A percentile compares a stretch with the other conserved stretches of the same genome.
Evolutionary conservation across 2,797 vertebrate genomes (phyloP).

Genomic region (Xerus rutilus): DNA sequence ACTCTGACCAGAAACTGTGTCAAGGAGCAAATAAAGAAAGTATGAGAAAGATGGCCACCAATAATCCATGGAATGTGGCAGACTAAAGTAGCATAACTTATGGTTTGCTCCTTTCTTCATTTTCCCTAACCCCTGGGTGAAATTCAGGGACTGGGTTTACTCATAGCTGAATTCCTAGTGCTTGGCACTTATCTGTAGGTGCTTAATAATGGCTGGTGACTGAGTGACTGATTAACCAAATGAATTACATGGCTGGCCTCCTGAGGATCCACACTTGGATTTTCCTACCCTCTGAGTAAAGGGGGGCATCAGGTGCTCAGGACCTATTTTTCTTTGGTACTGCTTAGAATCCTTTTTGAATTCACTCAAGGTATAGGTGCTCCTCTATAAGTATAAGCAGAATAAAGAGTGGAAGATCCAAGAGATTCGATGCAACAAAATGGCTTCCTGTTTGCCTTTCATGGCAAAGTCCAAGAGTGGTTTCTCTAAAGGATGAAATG

Average conservation of each 20-base stretch:
- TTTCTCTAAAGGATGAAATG: not conserved
- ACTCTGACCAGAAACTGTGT: not conserved
- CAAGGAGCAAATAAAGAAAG: not conserved
- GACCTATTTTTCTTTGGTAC: too few species aligned
- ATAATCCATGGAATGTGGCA: rapidly evolving
- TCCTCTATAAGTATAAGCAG: not conserved
- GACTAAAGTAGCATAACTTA: too few species aligned
- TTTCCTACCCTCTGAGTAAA: not conserved
- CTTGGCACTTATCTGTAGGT: not conserved
- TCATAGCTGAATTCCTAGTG: not conserved
- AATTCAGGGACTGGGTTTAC: not conserved
- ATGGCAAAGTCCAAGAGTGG: not conserved
- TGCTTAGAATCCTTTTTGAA: not conserved
- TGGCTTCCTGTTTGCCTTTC: not conserved
- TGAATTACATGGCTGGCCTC: not conserved
- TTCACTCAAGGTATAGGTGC: not conserved
- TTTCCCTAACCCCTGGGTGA: too few species aligned
- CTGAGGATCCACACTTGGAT: not conserved
- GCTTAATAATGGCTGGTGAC: not conserved
- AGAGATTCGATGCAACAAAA: not conserved
- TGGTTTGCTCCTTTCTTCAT: rapidly evolving
- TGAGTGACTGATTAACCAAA: not conserved
- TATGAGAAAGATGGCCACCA: not conserved
- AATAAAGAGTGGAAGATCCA: too few species aligned
- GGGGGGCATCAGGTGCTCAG: too few species aligned